phyloP scores from a whole-genome alignment of 2,113 vertebrate genomes.

The Anarrhichthys ocellatus region DNA sequence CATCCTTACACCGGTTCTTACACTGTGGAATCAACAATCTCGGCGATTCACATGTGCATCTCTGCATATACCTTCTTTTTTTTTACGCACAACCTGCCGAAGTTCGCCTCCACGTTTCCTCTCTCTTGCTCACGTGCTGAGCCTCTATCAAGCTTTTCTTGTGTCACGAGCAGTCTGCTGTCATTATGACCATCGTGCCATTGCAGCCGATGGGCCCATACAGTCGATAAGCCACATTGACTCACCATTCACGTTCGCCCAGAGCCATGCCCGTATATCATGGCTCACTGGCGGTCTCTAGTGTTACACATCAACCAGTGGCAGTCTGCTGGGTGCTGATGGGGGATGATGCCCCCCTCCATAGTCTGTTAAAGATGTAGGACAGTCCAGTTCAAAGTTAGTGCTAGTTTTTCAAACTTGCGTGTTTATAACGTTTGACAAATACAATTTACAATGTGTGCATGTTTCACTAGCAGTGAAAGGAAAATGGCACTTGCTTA shows the following conservation, averaged over 20 bases:
- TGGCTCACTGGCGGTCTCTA: slow-evolving; percentile 70
- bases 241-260: slow-evolving; percentile 75
- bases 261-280: slow-evolving; percentile 1
- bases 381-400: background rate
- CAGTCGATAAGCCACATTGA: slow-evolving; percentile 68
- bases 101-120: slow-evolving; percentile 23
- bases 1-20: background rate
- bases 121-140: slow-evolving; percentile 20
- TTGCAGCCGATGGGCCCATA: slow-evolving; percentile 53
- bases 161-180: slow-evolving; percentile 41
- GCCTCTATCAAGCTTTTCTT: background rate
- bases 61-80: slow-evolving; percentile 15
- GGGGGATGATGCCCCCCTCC: background rate
- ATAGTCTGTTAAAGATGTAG: background rate
- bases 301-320: slow-evolving; percentile 36
- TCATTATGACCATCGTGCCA: slow-evolving; percentile 48
- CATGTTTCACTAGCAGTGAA: background rate
- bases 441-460: background rate
- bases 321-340: background rate
- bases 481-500: background rate
- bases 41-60: background rate
- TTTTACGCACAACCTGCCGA: slow-evolving; percentile 58
- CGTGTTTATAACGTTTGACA: background rate
- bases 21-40: background rate
- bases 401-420: background rate